phyloP scores from a whole-genome alignment of 2,888 invertebrate genomes.

The Geophilus truncorum region DNA sequence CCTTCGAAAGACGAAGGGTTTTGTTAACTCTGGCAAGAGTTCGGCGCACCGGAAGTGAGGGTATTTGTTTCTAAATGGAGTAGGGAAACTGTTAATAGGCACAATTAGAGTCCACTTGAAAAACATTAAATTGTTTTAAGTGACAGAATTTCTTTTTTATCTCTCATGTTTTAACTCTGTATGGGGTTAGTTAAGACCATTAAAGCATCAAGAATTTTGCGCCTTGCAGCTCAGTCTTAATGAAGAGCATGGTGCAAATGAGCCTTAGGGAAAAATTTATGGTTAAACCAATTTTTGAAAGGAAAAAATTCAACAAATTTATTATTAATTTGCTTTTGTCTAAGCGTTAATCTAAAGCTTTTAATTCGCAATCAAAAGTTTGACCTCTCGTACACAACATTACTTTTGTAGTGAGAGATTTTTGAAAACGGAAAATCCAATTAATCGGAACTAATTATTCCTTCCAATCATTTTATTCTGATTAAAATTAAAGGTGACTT shows the following conservation, averaged over 20 bases:
- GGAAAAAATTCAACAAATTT: not conserved
- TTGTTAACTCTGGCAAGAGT: not conserved
- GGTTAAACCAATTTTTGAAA: not conserved
- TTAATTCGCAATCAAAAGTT: not conserved
- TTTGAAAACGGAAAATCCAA: not conserved
- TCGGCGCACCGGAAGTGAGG: not conserved
- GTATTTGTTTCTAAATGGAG: not conserved
- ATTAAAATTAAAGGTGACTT: not conserved
- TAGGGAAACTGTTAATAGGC: not conserved
- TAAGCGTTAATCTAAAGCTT: not conserved
- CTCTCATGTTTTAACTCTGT: not conserved
- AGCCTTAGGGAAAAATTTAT: not conserved
- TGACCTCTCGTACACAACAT: not conserved
- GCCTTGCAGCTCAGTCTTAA: not conserved
- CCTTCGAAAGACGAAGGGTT: not conserved
- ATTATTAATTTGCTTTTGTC: not conserved
- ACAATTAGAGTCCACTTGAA: conserved; percentile 12
- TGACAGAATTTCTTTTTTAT: not conserved
- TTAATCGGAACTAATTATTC: not conserved
- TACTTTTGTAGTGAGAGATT: not conserved
- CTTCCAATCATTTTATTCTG: not conserved
- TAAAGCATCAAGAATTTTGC: conserved; percentile 13
- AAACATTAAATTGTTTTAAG: conserved; percentile 9
- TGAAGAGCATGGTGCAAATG: not conserved
- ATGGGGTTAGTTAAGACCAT: not conserved